These are phyloP conservation scores for Microctenopoma steveboyesi DNA, from an alignment of 2,797 vertebrate species.

Conservation along the genomic window DNA sequence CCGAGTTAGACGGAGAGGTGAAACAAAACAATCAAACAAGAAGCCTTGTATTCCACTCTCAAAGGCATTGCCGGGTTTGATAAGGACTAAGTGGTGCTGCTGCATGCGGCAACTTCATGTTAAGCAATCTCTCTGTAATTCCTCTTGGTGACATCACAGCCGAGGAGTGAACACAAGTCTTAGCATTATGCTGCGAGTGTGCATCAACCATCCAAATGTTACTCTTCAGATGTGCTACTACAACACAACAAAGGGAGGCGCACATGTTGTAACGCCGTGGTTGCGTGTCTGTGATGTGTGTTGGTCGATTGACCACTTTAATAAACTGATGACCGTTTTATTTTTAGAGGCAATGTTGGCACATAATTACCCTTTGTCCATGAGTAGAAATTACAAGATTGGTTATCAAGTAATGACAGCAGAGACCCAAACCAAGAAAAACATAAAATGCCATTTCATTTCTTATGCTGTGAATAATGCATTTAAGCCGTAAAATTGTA, in stretches of 20 bases:
- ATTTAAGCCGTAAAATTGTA: background rate
- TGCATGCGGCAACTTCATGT: slow-evolving; percentile 18
- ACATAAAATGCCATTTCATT: background rate
- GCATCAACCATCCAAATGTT: slow-evolving; percentile 1
- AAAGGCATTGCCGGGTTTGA: slow-evolving; percentile 43
- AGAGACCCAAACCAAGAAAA: background rate
- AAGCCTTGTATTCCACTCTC: slow-evolving; percentile 40
- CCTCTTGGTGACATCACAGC: background rate
- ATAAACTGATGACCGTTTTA: background rate
- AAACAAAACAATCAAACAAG: slow-evolving; percentile 54
- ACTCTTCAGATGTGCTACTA: background rate
- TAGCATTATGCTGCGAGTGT: background rate
- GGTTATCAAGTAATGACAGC: background rate
- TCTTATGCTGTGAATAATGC: background rate
- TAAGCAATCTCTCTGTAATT: background rate
- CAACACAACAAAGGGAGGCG: background rate
- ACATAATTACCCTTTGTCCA: background rate
- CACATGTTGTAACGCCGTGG: background rate
- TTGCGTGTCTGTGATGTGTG: background rate
- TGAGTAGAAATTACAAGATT: background rate
- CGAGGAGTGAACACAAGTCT: slow-evolving; percentile 4
- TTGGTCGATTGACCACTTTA: background rate
- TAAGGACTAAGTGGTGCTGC: slow-evolving; percentile 39
- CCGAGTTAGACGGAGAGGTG: slow-evolving; percentile 49
- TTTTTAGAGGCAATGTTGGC: background rate